Evolutionary conservation across 2,797 vertebrate genomes (phyloP), one percentile per base, ranked within the genome.

Genomic region (Sebastes paucispinis): DNA sequence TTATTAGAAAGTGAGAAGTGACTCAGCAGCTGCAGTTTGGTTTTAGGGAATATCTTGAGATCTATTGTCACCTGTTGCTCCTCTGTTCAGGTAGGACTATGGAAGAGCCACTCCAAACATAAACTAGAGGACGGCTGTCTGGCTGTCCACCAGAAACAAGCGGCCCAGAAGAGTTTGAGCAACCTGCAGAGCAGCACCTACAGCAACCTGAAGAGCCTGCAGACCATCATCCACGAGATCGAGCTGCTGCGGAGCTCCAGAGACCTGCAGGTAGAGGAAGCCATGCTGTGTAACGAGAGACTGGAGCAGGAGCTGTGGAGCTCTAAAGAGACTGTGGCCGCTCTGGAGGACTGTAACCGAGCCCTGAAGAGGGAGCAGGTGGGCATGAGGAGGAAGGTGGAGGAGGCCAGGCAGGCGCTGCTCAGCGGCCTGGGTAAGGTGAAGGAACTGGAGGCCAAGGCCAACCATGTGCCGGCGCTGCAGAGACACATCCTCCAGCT

Each of bases 381-480:
- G 20, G 94, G 92, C 82, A 97, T 97, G 96, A 96, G 97, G 90
- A 96, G 93, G 85, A 97, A 96, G 83, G 95, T 97, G 13, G 97
- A 98, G 87, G 97, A 98, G 75, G 97, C 97, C 20, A 92, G 97
- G 55, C 95, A 94, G 6, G 95, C 96, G 0, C 87, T 99, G 62
- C 92, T 97, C 55, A 96, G 72, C 18, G 96, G 97, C 55, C 94
- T 98, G 79, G 89, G 92, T n/a, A 98, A 98, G 83, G 98, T 98
- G 74, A 97, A 96, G 72, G 97, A 98, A 69, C 94, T 99, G 50
- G 98, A 99, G 82, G 91, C 88, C 60, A 96, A 96, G 90, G 97
- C 97, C 20, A 95, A 91, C 0, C 84, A 95, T 59, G 95, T 98
- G 12, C 95, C 97, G 0, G 85, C 82, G 2, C 94, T 99, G 74